phyloP scores from a whole-genome alignment of 2,113 vertebrate species.

The Cebus imitator region DNA sequence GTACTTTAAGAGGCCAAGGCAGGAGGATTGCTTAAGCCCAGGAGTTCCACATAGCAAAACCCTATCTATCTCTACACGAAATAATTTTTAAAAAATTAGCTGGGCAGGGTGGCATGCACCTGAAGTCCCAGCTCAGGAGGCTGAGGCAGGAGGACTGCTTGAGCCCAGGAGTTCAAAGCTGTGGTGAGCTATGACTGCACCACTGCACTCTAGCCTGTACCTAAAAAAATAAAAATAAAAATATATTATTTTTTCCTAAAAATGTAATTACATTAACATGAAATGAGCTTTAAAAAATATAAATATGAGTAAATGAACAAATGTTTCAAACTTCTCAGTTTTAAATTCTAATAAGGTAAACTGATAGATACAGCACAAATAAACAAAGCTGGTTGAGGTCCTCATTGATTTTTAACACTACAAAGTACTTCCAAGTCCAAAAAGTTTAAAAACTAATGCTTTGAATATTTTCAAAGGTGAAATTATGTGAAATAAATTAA shows the following conservation, averaged over 20 bases:
- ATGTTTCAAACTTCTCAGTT: background rate
- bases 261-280: background rate
- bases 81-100: too few relatives aligned
- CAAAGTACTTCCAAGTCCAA: background rate
- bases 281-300: background rate
- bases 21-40: too few relatives aligned
- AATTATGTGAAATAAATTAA: background rate
- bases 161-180: too few relatives aligned
- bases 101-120: too few relatives aligned
- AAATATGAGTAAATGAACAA: background rate
- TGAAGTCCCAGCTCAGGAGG: too few relatives aligned
- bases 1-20: too few relatives aligned
- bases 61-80: too few relatives aligned
- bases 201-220: too few relatives aligned
- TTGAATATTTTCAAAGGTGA: slow-evolving; percentile 23
- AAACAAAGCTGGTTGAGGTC: background rate
- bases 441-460: background rate
- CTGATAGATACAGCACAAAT: background rate
- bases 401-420: background rate
- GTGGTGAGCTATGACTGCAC: too few relatives aligned
- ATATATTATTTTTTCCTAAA: background rate
- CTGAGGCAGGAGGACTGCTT: too few relatives aligned
- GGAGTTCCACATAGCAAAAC: too few relatives aligned
- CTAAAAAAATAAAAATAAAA: too few relatives aligned
- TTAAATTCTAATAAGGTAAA: background rate